These are phyloP conservation scores for Sesamia inferens DNA, from an alignment of 2,888 invertebrate species.

Conservation along the genomic window DNA sequence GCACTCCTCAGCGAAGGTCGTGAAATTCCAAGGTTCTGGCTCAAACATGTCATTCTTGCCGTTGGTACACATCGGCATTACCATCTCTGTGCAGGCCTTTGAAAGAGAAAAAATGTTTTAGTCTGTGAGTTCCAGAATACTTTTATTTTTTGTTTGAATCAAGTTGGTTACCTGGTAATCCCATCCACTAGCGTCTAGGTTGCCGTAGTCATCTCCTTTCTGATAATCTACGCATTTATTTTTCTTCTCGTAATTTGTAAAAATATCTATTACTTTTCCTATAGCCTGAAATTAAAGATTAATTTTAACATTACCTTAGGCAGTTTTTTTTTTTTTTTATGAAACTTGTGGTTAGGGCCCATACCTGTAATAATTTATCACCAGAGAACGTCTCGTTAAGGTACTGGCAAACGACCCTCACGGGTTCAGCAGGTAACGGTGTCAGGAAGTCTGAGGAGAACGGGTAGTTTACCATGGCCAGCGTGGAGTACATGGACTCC, in stretches of 20 bases:
- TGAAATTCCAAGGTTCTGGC: conserved; percentile 93
- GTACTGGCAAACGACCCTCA: conserved; percentile 91
- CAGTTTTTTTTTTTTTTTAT: not conserved
- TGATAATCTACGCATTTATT: conserved; percentile 92
- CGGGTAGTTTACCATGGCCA: conserved; percentile 99
- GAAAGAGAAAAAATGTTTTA: not conserved
- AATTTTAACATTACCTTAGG: not conserved
- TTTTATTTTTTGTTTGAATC: not conserved
- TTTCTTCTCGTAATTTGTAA: conserved; percentile 95
- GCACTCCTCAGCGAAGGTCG: conserved; percentile 92
- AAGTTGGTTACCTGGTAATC: conserved; percentile 92
- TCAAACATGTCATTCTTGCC: conserved; percentile 96
- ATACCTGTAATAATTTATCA: conserved; percentile 88
- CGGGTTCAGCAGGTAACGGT: conserved; percentile 96
- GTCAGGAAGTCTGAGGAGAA: conserved; percentile 95
- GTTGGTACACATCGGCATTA: conserved; percentile 97
- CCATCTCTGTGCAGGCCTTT: conserved; percentile 98
- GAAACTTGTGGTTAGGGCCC: not conserved
- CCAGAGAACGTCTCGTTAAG: conserved; percentile 85
- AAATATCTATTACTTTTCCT: conserved; percentile 93
- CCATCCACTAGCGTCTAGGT: conserved; percentile 94
- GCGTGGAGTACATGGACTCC: conserved; percentile 92
- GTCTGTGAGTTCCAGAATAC: not conserved
- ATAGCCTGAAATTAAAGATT: conserved; percentile 89
- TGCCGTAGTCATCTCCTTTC: conserved; percentile 87